Evolutionary conservation across 1,140 invertebrate species (phyloP).

Genomic region (Maniola jurtina): DNA sequence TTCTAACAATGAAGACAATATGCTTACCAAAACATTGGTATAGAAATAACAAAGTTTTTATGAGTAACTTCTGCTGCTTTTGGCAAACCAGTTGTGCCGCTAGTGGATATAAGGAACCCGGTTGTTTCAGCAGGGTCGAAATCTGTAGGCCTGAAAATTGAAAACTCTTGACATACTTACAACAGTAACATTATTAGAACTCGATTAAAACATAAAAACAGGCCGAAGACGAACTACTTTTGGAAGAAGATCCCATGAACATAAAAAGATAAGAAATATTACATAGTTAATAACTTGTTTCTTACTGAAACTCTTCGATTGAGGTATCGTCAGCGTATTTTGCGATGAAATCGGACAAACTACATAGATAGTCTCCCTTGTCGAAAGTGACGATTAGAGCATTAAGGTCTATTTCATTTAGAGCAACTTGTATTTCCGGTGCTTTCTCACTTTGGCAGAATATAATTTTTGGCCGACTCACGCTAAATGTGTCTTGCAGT

Average conservation of each 20-base stretch:
- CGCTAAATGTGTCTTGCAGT: slow-evolving; percentile 42
- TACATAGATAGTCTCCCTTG: slow-evolving; percentile 50
- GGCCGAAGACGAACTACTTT: too few species aligned
- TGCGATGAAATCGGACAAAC: slow-evolving; percentile 47
- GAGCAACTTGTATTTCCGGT: slow-evolving; percentile 46
- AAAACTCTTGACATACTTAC: too few species aligned
- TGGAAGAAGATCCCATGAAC: too few species aligned
- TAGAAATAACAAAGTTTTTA: slow-evolving; percentile 48
- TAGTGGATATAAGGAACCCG: slow-evolving; percentile 53
- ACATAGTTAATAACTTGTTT: background rate
- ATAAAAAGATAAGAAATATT: background rate
- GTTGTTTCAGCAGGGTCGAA: slow-evolving; percentile 51
- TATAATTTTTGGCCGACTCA: slow-evolving; percentile 52
- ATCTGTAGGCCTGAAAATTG: slow-evolving; percentile 42
- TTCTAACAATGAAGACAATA: background rate
- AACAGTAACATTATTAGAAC: too few species aligned
- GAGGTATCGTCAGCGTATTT: slow-evolving; percentile 40
- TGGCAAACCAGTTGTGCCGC: slow-evolving; percentile 61
- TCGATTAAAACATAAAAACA: too few species aligned
- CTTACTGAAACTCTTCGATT: slow-evolving; percentile 55
- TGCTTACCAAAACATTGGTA: slow-evolving; percentile 53
- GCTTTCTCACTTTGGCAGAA: slow-evolving; percentile 65
- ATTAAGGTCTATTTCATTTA: slow-evolving; percentile 50
- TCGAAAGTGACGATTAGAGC: slow-evolving; percentile 61
- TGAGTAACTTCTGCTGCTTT: slow-evolving; percentile 59